phyloP scores from a whole-genome alignment of 2,113 vertebrate species.

The Trochalopteron elliotii region DNA sequence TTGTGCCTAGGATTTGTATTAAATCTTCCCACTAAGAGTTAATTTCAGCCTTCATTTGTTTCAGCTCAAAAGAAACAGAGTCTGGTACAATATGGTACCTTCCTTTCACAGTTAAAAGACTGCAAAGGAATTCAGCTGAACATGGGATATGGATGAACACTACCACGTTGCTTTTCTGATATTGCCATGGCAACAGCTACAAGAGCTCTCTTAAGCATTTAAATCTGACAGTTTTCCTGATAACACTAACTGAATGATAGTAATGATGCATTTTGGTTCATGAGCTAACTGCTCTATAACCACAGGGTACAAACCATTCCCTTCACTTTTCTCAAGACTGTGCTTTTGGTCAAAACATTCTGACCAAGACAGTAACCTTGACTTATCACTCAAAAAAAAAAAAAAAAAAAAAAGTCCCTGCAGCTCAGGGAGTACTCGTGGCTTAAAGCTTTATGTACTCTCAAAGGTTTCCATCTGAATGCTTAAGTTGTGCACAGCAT shows the following conservation, averaged over 20 bases:
- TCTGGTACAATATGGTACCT: not conserved
- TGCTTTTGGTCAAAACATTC: not conserved
- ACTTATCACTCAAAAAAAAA: not conserved
- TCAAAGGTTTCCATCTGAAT: not conserved
- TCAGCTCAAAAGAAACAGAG: not conserved
- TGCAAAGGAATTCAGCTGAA: slow-evolving; percentile 45
- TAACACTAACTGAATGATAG: slow-evolving; percentile 40
- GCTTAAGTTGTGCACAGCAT: not conserved
- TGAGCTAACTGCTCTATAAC: slow-evolving; percentile 9
- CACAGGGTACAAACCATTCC: not conserved
- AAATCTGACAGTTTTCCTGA: slow-evolving; percentile 52
- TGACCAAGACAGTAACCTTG: not conserved
- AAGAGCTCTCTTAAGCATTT: slow-evolving; percentile 58
- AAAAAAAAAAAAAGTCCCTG: not conserved
- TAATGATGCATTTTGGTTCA: slow-evolving; percentile 18
- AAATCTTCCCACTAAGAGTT: not conserved
- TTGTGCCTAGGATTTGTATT: not conserved
- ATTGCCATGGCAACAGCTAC: slow-evolving; percentile 67
- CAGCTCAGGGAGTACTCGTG: not conserved
- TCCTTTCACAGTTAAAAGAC: not conserved
- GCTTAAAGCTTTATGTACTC: not conserved
- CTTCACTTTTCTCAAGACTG: not conserved
- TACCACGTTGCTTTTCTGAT: not conserved
- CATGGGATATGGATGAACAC: slow-evolving; percentile 44
- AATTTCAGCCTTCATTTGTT: not conserved